These are phyloP conservation scores for Pelagia noctiluca DNA, from an alignment of 30 jellyfish, hydroid and myxozoan species.

Conservation along the genomic window DNA sequence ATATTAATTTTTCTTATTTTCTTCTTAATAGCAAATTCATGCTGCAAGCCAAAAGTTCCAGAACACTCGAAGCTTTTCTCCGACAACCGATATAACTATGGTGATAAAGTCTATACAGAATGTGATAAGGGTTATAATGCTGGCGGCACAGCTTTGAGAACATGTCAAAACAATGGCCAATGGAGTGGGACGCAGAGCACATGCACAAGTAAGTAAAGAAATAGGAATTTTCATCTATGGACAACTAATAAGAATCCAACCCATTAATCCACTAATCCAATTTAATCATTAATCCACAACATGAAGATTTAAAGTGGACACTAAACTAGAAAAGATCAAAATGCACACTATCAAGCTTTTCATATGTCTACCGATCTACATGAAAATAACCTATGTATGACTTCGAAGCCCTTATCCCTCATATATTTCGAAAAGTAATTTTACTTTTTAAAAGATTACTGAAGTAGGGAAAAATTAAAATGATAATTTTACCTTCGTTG, in stretches of 20 bases:
- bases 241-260: too few relatives aligned
- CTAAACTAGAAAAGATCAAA: too few relatives aligned
- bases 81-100: conserved; percentile 66
- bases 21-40: conserved; percentile 72
- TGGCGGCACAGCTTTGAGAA: conserved; percentile 80
- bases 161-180: conserved; percentile 71
- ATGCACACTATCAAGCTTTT: too few relatives aligned
- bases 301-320: too few relatives aligned
- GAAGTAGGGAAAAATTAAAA: too few relatives aligned
- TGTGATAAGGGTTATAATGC: conserved; percentile 79
- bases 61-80: conserved; percentile 61
- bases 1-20: too few relatives aligned
- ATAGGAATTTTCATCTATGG: not conserved
- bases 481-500: too few relatives aligned
- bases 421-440: too few relatives aligned
- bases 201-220: conserved; percentile 77
- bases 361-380: too few relatives aligned
- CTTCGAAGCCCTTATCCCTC: not conserved
- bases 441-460: too few relatives aligned
- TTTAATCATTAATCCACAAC: too few relatives aligned
- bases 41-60: conserved; percentile 92
- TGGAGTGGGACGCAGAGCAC: conserved; percentile 86
- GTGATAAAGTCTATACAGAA: conserved; percentile 72
- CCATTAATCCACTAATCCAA: too few relatives aligned
- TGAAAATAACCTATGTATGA: not conserved